These are phyloP conservation scores for Nothobranchius kuhntae DNA, from an alignment of 2,113 vertebrate species.

Conservation along the genomic window DNA sequence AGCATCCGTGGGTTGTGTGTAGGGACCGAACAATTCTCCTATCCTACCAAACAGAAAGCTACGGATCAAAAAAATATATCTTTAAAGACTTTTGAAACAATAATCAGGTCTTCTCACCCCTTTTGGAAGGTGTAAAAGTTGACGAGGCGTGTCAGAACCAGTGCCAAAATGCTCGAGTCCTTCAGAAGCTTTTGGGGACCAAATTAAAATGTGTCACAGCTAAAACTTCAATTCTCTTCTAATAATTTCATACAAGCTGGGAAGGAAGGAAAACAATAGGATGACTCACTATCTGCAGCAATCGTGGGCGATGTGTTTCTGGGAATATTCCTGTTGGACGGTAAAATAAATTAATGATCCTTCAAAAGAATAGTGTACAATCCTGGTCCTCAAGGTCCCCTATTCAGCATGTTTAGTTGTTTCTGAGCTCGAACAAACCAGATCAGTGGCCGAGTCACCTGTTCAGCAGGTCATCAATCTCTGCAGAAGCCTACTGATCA, in stretches of 20 bases:
- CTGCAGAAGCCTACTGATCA: too few species aligned
- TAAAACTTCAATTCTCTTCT: too few species aligned
- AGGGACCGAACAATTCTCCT: conserved; percentile 88
- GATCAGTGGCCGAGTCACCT: too few species aligned
- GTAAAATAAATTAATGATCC: too few species aligned
- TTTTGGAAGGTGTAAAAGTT: conserved; percentile 90
- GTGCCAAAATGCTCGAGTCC: conserved; percentile 85
- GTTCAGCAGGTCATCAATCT: too few species aligned
- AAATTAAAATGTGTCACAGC: conserved; percentile 1
- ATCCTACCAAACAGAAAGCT: conserved; percentile 73
- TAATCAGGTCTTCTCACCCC: conserved; percentile 80
- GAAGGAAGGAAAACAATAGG: too few species aligned
- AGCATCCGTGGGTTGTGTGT: conserved; percentile 88
- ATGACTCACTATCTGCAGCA: conserved; percentile 87
- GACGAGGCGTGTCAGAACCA: conserved; percentile 83
- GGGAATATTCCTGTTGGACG: conserved; percentile 87
- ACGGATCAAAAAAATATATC: not conserved
- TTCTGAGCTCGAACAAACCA: too few species aligned
- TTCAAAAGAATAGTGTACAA: too few species aligned
- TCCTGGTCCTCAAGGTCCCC: too few species aligned
- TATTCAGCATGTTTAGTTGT: too few species aligned
- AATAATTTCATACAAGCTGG: too few species aligned
- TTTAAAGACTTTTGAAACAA: not conserved
- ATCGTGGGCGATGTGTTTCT: conserved; percentile 85
- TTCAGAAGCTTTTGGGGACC: conserved; percentile 86